Evolutionary conservation across 2,888 invertebrate species (phyloP).

Genomic region (Ichneumoninae sp.): DNA sequence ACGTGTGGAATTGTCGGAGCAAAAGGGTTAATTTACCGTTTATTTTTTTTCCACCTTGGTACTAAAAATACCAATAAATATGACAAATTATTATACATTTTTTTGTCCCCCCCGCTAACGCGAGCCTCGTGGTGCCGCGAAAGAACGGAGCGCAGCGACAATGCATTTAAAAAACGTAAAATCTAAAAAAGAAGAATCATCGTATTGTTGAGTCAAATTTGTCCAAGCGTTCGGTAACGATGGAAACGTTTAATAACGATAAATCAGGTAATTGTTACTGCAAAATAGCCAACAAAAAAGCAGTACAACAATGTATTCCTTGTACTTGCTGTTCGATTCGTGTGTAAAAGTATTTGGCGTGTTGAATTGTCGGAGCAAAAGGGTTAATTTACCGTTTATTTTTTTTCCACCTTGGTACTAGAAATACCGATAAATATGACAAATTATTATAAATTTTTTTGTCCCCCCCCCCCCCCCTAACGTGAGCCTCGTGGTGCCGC

Average conservation of each 20-base stretch:
- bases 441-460: not conserved
- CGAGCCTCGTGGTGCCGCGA: not conserved
- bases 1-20: not conserved
- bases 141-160: not conserved
- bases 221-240: not conserved
- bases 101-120: not conserved
- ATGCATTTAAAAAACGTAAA: not conserved
- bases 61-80: not conserved
- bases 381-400: not conserved
- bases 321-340: not conserved
- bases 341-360: not conserved
- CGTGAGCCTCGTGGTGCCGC: not conserved
- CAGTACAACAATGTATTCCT: not conserved
- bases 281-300: not conserved
- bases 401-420: not conserved
- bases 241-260: not conserved
- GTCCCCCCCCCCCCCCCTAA: not conserved
- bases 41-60: not conserved
- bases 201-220: conserved; percentile 10
- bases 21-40: not conserved
- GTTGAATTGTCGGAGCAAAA: not conserved
- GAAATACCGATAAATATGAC: not conserved
- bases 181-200: not conserved
- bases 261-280: not conserved
- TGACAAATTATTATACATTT: not conserved